Evolutionary conservation across 2,888 invertebrate species (phyloP).

Genomic region (Gasteruption jaculator): DNA sequence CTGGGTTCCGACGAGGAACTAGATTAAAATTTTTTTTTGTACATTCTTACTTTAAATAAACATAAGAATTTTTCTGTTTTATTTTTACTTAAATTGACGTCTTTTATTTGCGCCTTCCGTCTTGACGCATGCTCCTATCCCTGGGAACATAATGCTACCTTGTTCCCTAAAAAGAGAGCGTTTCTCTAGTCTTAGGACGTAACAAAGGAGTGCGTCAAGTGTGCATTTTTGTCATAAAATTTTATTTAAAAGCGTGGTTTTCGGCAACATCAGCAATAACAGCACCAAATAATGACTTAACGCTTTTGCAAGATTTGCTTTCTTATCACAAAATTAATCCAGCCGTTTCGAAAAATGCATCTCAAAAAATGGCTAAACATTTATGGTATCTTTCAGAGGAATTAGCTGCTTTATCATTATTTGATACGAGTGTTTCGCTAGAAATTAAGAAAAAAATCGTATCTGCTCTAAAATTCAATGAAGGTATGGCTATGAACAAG

Average conservation of each 20-base stretch:
- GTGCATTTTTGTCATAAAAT: conserved; percentile 17
- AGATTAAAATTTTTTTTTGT: too few species aligned
- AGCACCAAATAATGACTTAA: conserved; percentile 16
- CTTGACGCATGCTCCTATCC: too few species aligned
- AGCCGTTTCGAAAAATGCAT: conserved; percentile 13
- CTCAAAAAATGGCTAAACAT: conserved; percentile 13
- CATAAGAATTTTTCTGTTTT: too few species aligned
- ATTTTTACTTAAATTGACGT: too few species aligned
- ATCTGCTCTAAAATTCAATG: conserved; percentile 8
- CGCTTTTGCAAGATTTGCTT: conserved; percentile 14
- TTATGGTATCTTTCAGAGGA: conserved; percentile 19
- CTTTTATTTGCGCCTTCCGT: too few species aligned
- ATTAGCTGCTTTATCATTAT: conserved; percentile 15
- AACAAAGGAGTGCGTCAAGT: too few species aligned
- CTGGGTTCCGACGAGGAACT: too few species aligned
- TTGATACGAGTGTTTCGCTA: conserved; percentile 13
- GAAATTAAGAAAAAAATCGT: conserved; percentile 17
- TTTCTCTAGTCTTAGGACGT: too few species aligned
- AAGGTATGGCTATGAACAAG: too few species aligned
- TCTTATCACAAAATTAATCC: conserved; percentile 9
- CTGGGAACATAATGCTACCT: too few species aligned
- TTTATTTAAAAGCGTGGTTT: conserved; percentile 19
- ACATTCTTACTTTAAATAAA: too few species aligned
- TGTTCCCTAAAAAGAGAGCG: too few species aligned
- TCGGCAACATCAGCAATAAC: conserved; percentile 14